phyloP scores from a whole-genome alignment of 1,140 invertebrate species.

The Stenopsyche tienmushanensis region DNA sequence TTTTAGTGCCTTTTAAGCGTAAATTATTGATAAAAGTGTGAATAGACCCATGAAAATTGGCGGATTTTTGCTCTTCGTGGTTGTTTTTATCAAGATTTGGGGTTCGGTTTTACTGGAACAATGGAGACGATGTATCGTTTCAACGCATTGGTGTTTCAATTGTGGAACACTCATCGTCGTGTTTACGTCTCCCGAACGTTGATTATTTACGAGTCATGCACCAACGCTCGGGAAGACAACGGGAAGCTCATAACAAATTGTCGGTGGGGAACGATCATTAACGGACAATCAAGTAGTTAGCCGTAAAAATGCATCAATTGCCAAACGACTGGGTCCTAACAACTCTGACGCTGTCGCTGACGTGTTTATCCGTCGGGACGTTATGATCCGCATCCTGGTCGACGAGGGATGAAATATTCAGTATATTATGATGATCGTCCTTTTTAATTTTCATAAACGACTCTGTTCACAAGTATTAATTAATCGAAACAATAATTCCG shows the following conservation, averaged over 20 bases:
- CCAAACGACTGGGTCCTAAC: background rate
- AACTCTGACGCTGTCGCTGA: background rate
- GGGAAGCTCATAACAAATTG: slow-evolving; percentile 22
- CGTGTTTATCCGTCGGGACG: background rate
- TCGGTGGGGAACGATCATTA: slow-evolving; percentile 23
- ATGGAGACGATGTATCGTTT: too few species aligned
- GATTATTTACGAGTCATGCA: background rate
- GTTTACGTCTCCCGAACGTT: too few species aligned
- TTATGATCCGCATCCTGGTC: background rate
- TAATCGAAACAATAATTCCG: too few species aligned
- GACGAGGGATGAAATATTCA: background rate
- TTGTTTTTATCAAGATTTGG: too few species aligned
- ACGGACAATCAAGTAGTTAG: slow-evolving; percentile 26
- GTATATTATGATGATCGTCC: background rate
- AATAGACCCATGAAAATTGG: too few species aligned
- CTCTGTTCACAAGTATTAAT: background rate
- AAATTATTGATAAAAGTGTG: too few species aligned
- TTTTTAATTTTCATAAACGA: background rate
- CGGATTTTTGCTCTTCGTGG: too few species aligned
- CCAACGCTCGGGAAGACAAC: slow-evolving; percentile 9
- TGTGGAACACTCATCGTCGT: too few species aligned
- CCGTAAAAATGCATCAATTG: slow-evolving; percentile 29
- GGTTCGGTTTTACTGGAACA: too few species aligned
- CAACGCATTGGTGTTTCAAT: too few species aligned
- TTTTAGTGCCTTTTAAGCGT: too few species aligned